phyloP scores from a whole-genome alignment of 2,113 vertebrate species.

The Sinocyclocheilus maitianheensis region DNA sequence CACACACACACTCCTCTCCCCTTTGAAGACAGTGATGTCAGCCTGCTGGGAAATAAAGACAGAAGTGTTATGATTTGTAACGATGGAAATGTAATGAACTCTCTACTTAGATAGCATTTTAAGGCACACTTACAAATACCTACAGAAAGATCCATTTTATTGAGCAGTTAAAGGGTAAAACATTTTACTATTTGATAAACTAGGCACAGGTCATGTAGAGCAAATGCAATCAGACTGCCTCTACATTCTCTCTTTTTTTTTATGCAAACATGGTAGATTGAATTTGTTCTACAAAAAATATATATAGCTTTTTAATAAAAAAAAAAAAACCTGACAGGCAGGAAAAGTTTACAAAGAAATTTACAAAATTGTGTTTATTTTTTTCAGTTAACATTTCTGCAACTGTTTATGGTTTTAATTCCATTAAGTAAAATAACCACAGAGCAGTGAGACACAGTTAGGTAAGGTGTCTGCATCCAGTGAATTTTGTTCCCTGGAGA shows the following conservation, averaged over 20 bases:
- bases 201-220: not conserved
- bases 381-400: too few species aligned
- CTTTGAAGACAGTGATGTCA: not conserved
- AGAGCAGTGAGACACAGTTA: too few species aligned
- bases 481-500: not conserved
- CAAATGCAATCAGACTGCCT: too few species aligned
- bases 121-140: not conserved
- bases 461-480: not conserved
- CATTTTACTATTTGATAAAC: conserved; percentile 3
- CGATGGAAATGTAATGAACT: not conserved
- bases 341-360: not conserved
- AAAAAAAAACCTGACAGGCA: not conserved
- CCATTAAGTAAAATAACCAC: not conserved
- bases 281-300: not conserved
- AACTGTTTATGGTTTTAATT: too few species aligned
- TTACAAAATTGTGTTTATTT: too few species aligned
- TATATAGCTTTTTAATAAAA: not conserved
- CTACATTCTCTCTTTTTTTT: too few species aligned
- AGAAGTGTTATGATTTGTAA: not conserved
- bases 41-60: not conserved
- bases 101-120: not conserved
- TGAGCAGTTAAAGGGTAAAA: conserved; percentile 12
- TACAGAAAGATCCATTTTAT: not conserved
- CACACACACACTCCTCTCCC: not conserved
- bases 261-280: not conserved